These are phyloP conservation scores for Venturia canescens DNA, from an alignment of 1,140 invertebrate genomes.

Conservation along the genomic window DNA sequence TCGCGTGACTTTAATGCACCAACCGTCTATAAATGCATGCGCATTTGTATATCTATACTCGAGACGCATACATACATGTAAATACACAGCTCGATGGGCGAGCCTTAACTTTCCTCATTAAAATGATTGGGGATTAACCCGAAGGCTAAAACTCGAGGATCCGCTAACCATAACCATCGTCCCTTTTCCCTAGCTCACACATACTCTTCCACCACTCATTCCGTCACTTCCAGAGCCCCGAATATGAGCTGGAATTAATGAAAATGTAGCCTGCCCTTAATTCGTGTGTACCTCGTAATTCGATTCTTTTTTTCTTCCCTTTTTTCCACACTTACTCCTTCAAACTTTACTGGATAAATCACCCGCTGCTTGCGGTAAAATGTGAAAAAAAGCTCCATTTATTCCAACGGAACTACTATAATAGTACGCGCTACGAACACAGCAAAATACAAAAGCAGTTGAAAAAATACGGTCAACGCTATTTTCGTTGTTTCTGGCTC, in stretches of 20 bases:
- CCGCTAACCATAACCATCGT: background rate
- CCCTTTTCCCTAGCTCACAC: background rate
- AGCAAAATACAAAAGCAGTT: no score
- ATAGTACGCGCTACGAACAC: no score
- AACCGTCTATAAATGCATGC: background rate
- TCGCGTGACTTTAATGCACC: slow-evolving; percentile 7
- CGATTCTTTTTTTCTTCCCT: no score
- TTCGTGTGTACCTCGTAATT: background rate
- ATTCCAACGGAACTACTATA: no score
- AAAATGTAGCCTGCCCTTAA: background rate
- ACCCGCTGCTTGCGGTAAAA: no score
- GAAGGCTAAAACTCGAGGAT: slow-evolving; percentile 26
- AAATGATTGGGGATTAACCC: slow-evolving; percentile 47
- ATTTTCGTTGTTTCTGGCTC: no score
- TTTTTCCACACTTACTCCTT: no score
- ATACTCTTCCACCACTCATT: slow-evolving; percentile 8
- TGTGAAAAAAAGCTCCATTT: no score
- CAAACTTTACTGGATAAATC: no score
- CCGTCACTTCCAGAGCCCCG: background rate
- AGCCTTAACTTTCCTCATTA: slow-evolving; percentile 47
- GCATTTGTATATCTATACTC: background rate
- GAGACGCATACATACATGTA: no score
- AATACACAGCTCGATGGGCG: slow-evolving; percentile 21
- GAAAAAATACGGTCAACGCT: no score
- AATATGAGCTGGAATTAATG: slow-evolving; percentile 27